Conservation (phyloP, 2,113 vertebrate genomes). For the Vidua macroura region DNA sequence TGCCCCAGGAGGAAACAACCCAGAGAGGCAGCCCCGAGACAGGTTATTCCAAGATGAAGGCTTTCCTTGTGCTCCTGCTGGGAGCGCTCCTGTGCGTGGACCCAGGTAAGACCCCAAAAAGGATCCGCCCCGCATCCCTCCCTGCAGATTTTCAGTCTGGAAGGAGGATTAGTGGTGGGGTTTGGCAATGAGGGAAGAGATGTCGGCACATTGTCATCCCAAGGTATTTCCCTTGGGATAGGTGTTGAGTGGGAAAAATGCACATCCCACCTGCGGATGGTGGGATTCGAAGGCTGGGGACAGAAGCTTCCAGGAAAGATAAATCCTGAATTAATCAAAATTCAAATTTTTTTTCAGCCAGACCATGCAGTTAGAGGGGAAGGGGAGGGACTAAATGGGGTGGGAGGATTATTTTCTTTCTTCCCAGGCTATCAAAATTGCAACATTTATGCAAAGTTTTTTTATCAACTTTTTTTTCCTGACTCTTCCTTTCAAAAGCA, state of each 20-base stretch:
- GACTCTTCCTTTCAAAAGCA: not conserved
- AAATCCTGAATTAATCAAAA: not conserved
- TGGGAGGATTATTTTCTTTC: not conserved
- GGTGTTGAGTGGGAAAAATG: not conserved
- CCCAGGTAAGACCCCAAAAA: not conserved
- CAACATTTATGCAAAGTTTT: not conserved
- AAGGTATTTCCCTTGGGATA: rapidly evolving
- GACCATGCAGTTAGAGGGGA: too few species aligned
- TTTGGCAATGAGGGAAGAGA: not conserved
- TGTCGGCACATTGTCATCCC: rapidly evolving
- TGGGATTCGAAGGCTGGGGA: not conserved
- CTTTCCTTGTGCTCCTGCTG: slow-evolving; percentile 17
- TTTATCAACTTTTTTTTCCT: not conserved
- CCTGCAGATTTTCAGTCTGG: rapidly evolving
- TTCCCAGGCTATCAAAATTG: not conserved
- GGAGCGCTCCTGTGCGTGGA: slow-evolving; percentile 7
- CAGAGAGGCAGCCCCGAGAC: not conserved
- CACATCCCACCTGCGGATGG: not conserved
- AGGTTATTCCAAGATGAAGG: slow-evolving; percentile 20
- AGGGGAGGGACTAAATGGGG: not conserved
- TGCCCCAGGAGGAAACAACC: not conserved
- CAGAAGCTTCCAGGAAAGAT: not conserved
- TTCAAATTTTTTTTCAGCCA: not conserved
- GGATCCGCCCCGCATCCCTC: rapidly evolving
- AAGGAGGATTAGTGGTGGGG: not conserved